Evolutionary conservation across 2,888 invertebrate species (phyloP).

Genomic region (Caenorhabditis sp.): DNA sequence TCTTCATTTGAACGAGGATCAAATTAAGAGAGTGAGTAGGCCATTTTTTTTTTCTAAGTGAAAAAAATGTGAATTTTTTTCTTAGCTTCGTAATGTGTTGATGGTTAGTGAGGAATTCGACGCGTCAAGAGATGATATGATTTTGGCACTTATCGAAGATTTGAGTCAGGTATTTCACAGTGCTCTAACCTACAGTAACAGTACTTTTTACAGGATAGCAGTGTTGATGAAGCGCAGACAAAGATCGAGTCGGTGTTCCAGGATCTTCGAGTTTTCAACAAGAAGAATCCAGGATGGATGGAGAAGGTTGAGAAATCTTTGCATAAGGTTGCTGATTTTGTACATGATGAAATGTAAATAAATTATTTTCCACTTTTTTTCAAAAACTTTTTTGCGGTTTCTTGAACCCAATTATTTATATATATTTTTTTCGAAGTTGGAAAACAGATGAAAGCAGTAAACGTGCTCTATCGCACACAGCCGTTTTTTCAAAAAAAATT

Average conservation of each 20-base stretch:
- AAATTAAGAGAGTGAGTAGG: constrained; percentile 27
- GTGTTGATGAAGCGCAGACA: constrained; percentile 21
- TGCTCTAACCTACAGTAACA: too few relatives aligned
- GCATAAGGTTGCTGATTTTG: constrained; percentile 9
- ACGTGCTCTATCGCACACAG: too few relatives aligned
- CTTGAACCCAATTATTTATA: too few relatives aligned
- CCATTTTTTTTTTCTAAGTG: neutral
- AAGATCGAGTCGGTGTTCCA: constrained; percentile 31
- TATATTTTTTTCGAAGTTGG: too few relatives aligned
- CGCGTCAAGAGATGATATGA: constrained; percentile 17
- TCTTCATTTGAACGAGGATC: constrained; percentile 31
- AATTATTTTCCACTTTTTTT: neutral
- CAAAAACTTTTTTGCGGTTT: neutral
- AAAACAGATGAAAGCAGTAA: too few relatives aligned
- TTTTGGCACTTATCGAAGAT: constrained; percentile 32
- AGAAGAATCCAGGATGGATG: constrained; percentile 35
- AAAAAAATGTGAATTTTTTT: constrained; percentile 6
- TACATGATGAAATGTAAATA: constrained; percentile 36
- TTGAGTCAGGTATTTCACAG: constrained; percentile 15
- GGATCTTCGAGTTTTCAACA: constrained; percentile 26
- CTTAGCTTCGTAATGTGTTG: constrained; percentile 29
- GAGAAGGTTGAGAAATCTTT: constrained; percentile 31
- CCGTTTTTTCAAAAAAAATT: too few relatives aligned
- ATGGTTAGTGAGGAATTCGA: constrained; percentile 12
- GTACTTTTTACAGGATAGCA: constrained; percentile 1